These are phyloP conservation scores for Eupithecia pulchellata DNA, from an alignment of 2,888 invertebrate species.

Conservation along the genomic window DNA sequence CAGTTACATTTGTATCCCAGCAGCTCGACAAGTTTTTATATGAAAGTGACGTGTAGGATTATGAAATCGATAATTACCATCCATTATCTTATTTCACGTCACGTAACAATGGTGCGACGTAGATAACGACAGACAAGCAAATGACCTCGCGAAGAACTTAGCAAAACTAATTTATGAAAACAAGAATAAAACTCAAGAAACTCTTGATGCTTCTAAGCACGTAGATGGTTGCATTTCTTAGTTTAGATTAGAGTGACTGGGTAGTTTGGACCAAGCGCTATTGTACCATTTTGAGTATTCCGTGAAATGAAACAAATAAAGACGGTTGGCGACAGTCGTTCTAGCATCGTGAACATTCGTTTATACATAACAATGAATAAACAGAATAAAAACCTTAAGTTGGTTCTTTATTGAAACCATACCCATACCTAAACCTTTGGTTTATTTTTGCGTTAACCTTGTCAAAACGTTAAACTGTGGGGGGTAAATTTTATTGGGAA, in stretches of 20 bases:
- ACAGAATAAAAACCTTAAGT: background rate
- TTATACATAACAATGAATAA: background rate
- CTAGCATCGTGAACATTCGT: background rate
- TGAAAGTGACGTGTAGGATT: background rate
- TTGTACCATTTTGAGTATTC: background rate
- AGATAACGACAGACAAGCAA: background rate
- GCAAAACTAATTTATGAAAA: conserved; percentile 2
- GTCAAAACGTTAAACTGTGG: background rate
- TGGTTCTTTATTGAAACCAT: background rate
- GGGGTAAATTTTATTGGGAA: background rate
- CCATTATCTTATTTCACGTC: background rate
- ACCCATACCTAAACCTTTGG: background rate
- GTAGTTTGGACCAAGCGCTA: background rate
- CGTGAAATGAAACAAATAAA: conserved; percentile 4
- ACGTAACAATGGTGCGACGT: conserved; percentile 5
- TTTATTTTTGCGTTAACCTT: background rate
- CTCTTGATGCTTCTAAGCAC: conserved; percentile 5
- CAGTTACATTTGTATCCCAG: background rate
- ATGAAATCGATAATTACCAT: conserved; percentile 1
- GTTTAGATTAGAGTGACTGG: conserved; percentile 7
- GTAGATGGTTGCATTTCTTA: conserved; percentile 3
- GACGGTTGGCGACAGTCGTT: background rate
- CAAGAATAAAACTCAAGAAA: conserved; percentile 6
- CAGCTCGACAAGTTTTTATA: conserved; percentile 1
- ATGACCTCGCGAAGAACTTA: background rate